Evolutionary conservation across 1,140 invertebrate species (phyloP).

Genomic region (Nephila pilipes): DNA sequence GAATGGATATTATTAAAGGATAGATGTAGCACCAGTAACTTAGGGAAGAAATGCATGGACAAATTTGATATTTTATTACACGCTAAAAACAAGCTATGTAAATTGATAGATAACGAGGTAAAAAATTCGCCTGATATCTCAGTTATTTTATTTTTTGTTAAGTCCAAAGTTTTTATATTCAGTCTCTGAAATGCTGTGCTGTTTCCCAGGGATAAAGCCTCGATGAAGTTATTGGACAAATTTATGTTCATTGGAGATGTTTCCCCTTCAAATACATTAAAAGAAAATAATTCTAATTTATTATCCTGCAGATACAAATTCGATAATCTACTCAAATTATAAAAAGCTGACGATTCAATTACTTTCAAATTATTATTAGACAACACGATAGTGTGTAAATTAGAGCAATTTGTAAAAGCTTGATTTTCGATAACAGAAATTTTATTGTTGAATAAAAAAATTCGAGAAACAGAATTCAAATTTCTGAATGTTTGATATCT

Average conservation of each 20-base stretch:
- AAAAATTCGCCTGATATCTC: conserved; percentile 90
- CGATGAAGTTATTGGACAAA: conserved; percentile 50
- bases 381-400: conserved; percentile 87
- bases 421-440: conserved; percentile 80
- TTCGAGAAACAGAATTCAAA: background rate
- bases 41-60: background rate
- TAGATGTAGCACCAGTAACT: conserved; percentile 79
- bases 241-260: conserved; percentile 46
- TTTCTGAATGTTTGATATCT: background rate
- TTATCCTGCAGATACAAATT: conserved; percentile 88
- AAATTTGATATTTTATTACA: conserved; percentile 86
- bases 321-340: conserved; percentile 86
- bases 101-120: conserved; percentile 88
- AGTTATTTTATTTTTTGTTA: conserved; percentile 92
- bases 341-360: conserved; percentile 84
- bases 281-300: conserved; percentile 87
- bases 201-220: background rate
- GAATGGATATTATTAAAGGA: conserved; percentile 87
- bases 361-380: conserved; percentile 81
- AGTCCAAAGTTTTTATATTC: conserved; percentile 85
- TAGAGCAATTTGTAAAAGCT: conserved; percentile 86
- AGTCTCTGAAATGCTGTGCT: background rate
- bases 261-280: conserved; percentile 84
- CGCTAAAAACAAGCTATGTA: conserved; percentile 89
- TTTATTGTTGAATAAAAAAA: conserved; percentile 46